These are phyloP conservation scores for Oligia fasciuncula DNA, from an alignment of 2,888 invertebrate species.

Conservation along the genomic window DNA sequence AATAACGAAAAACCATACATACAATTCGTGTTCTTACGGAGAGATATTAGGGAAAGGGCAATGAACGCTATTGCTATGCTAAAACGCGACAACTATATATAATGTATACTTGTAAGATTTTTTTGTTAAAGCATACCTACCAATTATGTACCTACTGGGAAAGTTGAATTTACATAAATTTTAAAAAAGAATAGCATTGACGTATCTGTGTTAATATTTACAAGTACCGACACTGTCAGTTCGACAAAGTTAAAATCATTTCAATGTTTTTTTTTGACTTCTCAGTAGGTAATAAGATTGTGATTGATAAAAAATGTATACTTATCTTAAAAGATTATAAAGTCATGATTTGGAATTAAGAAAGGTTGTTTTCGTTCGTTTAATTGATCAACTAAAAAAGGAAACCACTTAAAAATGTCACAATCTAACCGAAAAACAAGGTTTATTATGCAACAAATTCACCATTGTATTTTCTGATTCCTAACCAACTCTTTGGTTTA, in stretches of 20 bases:
- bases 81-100: not conserved
- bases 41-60: not conserved
- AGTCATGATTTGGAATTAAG: conserved; percentile 9
- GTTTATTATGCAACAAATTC: not conserved
- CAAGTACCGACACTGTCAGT: not conserved
- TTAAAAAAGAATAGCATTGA: not conserved
- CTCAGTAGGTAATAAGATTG: not conserved
- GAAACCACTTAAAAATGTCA: not conserved
- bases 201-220: not conserved
- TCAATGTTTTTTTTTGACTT: not conserved
- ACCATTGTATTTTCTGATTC: not conserved
- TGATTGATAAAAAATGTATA: not conserved
- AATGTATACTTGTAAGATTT: not conserved
- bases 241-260: not conserved
- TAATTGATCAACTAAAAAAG: not conserved
- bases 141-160: not conserved
- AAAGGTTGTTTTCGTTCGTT: conserved; percentile 11
- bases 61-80: not conserved
- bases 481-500: not conserved
- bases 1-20: not conserved
- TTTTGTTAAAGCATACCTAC: not conserved
- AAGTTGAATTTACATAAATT: conserved; percentile 2
- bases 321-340: conserved; percentile 1
- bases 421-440: not conserved
- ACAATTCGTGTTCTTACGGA: not conserved